Conservation (phyloP, 2,888 invertebrate species). For the Myopa tessellatipennis region DNA sequence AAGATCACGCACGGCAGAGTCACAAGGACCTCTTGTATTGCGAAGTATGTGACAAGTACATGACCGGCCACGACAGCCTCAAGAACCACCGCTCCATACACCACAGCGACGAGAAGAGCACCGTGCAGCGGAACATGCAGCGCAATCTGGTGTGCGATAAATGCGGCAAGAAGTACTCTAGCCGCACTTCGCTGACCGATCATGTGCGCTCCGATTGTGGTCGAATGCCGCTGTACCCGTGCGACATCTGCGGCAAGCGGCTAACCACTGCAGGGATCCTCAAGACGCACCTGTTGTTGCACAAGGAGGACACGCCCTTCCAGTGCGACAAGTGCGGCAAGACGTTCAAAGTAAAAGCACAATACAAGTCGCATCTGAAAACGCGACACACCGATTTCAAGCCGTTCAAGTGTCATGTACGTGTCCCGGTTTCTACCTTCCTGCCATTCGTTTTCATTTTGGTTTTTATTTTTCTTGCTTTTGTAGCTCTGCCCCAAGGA, state of each 20-base stretch:
- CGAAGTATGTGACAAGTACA: slow-evolving; percentile 67
- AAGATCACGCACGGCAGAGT: slow-evolving; percentile 64
- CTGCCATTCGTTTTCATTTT: not conserved
- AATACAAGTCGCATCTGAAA: slow-evolving; percentile 65
- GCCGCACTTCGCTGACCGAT: slow-evolving; percentile 65
- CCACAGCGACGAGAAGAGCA: slow-evolving; percentile 43
- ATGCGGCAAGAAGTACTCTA: slow-evolving; percentile 65
- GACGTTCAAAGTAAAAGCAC: slow-evolving; percentile 64
- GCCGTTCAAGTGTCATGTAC: slow-evolving; percentile 69
- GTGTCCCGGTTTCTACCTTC: slow-evolving; percentile 28
- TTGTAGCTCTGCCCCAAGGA: slow-evolving; percentile 64
- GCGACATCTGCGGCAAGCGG: slow-evolving; percentile 66
- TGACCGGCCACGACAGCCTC: slow-evolving; percentile 67
- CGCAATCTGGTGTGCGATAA: slow-evolving; percentile 65
- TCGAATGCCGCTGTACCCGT: slow-evolving; percentile 63
- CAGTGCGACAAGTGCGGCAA: slow-evolving; percentile 65
- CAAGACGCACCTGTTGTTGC: slow-evolving; percentile 69
- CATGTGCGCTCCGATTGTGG: slow-evolving; percentile 70
- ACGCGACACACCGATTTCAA: slow-evolving; percentile 70
- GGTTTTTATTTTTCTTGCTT: not conserved
- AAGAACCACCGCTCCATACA: slow-evolving; percentile 65
- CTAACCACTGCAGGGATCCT: slow-evolving; percentile 68
- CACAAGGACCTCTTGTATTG: slow-evolving; percentile 68
- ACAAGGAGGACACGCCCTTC: slow-evolving; percentile 65
- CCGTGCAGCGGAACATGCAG: slow-evolving; percentile 56